Conservation (phyloP, 2,797 vertebrate genomes). For the Dallia pectoralis region DNA sequence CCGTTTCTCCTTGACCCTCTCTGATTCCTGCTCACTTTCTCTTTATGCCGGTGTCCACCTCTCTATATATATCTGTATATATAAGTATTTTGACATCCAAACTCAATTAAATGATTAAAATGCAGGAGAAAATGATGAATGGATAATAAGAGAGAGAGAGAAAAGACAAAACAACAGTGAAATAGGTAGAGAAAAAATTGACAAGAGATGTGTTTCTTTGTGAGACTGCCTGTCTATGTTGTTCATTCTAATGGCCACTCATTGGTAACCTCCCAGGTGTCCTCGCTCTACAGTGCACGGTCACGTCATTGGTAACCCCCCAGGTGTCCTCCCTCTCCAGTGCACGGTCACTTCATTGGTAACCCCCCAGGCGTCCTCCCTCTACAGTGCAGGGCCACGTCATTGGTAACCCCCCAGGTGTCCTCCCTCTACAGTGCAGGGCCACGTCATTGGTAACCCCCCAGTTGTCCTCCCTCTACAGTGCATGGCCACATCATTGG, state of each 20-base stretch:
- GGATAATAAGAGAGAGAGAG: conserved; percentile 25
- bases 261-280: not conserved
- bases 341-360: not conserved
- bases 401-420: not conserved
- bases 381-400: not conserved
- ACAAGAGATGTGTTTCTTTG: not conserved
- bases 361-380: not conserved
- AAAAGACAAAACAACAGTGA: too few relatives aligned
- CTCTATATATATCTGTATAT: conserved; percentile 17
- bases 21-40: conserved; percentile 27
- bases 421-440: not conserved
- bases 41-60: conserved; percentile 8
- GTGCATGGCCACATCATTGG: not conserved
- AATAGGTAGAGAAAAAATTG: not conserved
- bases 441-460: not conserved
- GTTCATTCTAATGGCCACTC: not conserved
- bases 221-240: not conserved
- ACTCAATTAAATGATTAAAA: not conserved
- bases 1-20: not conserved
- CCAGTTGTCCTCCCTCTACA: not conserved
- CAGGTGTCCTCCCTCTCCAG: not conserved
- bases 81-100: not conserved
- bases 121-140: not conserved
- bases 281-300: not conserved
- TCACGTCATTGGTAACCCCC: not conserved